Percentiles rank a stretch among this genome's conserved stretches.
Evolutionary conservation across 2,888 invertebrate species (phyloP).

Genomic region (Hirtodrosophila histrioides): DNA sequence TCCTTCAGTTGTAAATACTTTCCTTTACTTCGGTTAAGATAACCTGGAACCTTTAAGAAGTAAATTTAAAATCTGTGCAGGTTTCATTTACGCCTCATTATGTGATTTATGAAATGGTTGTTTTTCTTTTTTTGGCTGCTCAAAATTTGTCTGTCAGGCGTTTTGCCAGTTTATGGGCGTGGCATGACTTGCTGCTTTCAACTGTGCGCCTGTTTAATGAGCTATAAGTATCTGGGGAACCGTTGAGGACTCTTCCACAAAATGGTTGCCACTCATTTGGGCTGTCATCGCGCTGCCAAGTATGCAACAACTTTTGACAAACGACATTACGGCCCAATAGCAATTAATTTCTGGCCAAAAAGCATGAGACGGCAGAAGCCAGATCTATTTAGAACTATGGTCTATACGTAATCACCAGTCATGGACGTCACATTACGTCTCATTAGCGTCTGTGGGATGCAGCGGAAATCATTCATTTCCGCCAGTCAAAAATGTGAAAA

Average conservation of each 20-base stretch:
- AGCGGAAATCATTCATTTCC: constrained; percentile 78
- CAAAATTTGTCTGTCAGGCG: constrained; percentile 61
- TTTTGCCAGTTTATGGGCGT: constrained; percentile 60
- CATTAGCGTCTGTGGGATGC: constrained; percentile 63
- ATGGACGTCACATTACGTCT: constrained; percentile 75
- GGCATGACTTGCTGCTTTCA: constrained; percentile 54
- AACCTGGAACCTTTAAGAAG: too few species aligned
- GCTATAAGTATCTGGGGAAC: constrained; percentile 70
- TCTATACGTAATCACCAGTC: constrained; percentile 40
- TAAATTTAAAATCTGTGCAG: constrained; percentile 6
- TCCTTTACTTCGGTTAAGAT: too few species aligned
- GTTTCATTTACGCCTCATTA: constrained; percentile 27
- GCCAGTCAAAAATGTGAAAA: constrained; percentile 51
- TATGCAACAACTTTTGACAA: constrained; percentile 77
- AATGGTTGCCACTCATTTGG: constrained; percentile 42
- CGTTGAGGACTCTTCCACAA: constrained; percentile 27
- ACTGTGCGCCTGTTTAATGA: constrained; percentile 63
- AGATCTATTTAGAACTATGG: constrained; percentile 2
- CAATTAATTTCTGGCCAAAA: constrained; percentile 64
- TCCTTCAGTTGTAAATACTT: too few species aligned
- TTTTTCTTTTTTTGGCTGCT: constrained; percentile 15
- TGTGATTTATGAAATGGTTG: constrained; percentile 58
- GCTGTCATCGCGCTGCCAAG: constrained; percentile 50
- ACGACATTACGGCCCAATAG: constrained; percentile 61
- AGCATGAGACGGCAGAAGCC: constrained; percentile 58